Evolutionary conservation across 2,888 invertebrate species (phyloP), one percentile per base, ranked within the genome.

Genomic region (Zygaena filipendulae): DNA sequence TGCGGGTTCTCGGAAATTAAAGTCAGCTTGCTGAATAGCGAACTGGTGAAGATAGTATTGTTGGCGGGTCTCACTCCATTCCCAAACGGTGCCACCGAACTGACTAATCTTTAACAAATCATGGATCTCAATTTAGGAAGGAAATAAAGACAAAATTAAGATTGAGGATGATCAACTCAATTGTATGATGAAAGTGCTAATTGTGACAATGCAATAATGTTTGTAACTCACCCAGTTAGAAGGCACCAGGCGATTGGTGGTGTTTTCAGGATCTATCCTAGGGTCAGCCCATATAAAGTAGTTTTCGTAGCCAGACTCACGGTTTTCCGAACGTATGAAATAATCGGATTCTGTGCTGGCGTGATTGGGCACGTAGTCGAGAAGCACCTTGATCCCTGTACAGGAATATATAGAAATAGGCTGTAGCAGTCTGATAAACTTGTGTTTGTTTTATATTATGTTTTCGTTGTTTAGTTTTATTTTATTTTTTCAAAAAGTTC

Each of bases 281-380:
- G 83, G 84, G 23, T 87, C 77, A 26, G 75, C 80, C 92, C 92
- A 92, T 0, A 91, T 68, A 49, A 90, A 92, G 46, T 82, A 91
- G 39, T 91, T 82, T 25, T 85, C 84, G 48, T 84, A 93, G 0
- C 82, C 84, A 3, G 80, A 67, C 11, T 81, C 81, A 6, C 64
- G 64, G 0, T 77, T 62, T 1, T 83, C 71, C 0, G 92, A 92
- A 23, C 82, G 70, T 11, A 62, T 52, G 56, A 96, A 96, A 90
- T 95, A 96, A 1, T 84, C 82, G 35, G 92, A 90, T 41, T 87
- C 71, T 36, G 87, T 83, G 37, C 90, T 91, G 1, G 87, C 71
- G 29, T 83, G 83, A 42, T 83, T 83, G 1, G 87, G 87, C 2
- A 87, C 85, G 42, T 84, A 83, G 48, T 87, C 87, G 28, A 87